Evolutionary conservation across 2,113 vertebrate species (phyloP).

Genomic region (Laticauda colubrina): DNA sequence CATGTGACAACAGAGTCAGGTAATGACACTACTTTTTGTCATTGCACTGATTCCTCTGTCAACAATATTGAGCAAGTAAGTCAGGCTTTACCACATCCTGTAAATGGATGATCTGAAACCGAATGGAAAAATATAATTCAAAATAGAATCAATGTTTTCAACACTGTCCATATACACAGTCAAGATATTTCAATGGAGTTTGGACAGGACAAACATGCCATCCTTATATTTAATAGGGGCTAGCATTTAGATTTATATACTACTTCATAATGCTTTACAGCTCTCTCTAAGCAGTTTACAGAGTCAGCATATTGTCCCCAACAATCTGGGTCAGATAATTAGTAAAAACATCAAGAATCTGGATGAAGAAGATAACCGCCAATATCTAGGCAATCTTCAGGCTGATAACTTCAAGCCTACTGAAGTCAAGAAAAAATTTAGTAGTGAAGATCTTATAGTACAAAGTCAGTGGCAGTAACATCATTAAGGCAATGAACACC

Average conservation of each 20-base stretch:
- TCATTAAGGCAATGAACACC: not conserved
- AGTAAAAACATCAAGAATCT: not conserved
- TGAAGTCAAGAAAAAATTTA: not conserved
- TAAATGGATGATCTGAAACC: not conserved
- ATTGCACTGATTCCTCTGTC: not conserved
- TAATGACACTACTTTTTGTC: too few species aligned
- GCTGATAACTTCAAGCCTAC: not conserved
- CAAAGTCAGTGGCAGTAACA: not conserved
- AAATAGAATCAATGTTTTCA: not conserved
- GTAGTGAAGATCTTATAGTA: not conserved
- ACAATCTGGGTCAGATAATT: not conserved
- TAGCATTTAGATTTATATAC: not conserved
- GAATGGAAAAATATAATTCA: not conserved
- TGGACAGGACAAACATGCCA: not conserved
- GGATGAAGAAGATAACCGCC: not conserved
- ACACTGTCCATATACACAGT: not conserved
- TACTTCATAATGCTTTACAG: not conserved
- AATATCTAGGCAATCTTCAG: not conserved
- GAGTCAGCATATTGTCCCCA: not conserved
- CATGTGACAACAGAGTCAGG: too few species aligned
- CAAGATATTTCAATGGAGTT: not conserved
- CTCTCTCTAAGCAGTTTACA: not conserved
- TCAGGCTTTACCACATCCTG: not conserved
- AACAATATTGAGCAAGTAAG: not conserved
- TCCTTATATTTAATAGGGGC: not conserved